Evolutionary conservation across 2,113 vertebrate species (phyloP).

Genomic region (Otis tarda): DNA sequence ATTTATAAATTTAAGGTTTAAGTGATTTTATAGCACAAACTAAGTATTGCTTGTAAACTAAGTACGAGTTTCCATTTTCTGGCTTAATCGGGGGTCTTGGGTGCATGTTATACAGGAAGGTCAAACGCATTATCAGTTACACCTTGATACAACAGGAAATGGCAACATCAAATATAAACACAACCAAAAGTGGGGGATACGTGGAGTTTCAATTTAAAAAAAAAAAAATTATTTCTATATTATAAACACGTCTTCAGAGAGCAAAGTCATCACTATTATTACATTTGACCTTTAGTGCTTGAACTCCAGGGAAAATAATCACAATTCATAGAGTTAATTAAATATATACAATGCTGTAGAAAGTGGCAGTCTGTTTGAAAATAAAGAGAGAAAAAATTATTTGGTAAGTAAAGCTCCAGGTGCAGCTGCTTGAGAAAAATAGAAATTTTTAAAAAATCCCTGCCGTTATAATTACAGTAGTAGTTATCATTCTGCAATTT

Average conservation of each 20-base stretch:
- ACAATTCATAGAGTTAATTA: slow-evolving; percentile 19
- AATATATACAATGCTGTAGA: background rate
- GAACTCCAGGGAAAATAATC: slow-evolving; percentile 24
- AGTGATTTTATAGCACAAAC: background rate
- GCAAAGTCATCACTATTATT: background rate
- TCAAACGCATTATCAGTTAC: background rate
- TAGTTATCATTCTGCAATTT: slow-evolving; percentile 13
- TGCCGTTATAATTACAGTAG: background rate
- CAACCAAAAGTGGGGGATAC: background rate
- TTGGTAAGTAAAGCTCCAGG: background rate
- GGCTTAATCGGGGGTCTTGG: background rate
- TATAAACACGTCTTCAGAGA: background rate
- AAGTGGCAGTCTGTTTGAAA: slow-evolving; percentile 35
- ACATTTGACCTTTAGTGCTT: background rate
- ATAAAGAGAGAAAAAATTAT: background rate
- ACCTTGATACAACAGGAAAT: background rate
- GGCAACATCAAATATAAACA: background rate
- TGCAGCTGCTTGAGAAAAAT: background rate
- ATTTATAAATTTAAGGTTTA: background rate
- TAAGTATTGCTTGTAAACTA: background rate
- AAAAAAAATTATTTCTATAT: background rate
- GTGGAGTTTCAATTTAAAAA: no score
- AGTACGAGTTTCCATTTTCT: background rate
- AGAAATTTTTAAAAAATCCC: background rate
- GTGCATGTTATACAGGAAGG: background rate